A percentile compares a stretch with the other conserved stretches of the same genome.
Conservation (phyloP, 2,113 vertebrate species). For the Muntiacus muntjak region DNA sequence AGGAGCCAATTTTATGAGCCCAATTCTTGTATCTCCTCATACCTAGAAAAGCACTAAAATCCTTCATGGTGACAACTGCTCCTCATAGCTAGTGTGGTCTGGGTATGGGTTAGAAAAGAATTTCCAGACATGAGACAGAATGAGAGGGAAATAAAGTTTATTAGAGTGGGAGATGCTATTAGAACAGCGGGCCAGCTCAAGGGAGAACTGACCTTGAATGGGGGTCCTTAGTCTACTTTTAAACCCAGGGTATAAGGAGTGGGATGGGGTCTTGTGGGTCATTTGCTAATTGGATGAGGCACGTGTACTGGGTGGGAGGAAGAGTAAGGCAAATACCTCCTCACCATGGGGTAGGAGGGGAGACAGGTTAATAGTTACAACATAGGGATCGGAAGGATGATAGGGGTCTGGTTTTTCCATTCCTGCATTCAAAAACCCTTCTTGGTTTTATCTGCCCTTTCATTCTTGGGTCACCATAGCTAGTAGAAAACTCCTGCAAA, state of each 20-base stretch:
- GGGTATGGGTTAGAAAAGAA: background rate
- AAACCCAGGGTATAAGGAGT: background rate
- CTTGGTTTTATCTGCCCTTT: background rate
- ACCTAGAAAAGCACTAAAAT: background rate
- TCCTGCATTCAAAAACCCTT: background rate
- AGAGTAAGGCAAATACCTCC: background rate
- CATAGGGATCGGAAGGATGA: background rate
- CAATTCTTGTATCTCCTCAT: background rate
- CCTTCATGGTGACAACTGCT: background rate
- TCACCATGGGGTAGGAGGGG: background rate
- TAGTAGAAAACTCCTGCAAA: background rate
- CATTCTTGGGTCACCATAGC: background rate
- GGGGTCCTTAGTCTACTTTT: background rate
- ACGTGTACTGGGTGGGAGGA: background rate
- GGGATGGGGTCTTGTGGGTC: fast-evolving
- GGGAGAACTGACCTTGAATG: background rate
- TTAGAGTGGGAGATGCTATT: background rate
- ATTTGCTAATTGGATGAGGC: background rate
- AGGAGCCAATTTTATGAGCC: background rate
- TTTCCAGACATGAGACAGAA: background rate
- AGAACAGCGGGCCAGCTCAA: background rate
- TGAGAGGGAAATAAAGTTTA: background rate
- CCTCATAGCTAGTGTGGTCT: background rate
- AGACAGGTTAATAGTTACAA: background rate
- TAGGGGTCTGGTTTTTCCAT: background rate